Base-by-base conservation (phyloP, 2,888 invertebrate species). In the Brachyopa scutellaris region DNA sequence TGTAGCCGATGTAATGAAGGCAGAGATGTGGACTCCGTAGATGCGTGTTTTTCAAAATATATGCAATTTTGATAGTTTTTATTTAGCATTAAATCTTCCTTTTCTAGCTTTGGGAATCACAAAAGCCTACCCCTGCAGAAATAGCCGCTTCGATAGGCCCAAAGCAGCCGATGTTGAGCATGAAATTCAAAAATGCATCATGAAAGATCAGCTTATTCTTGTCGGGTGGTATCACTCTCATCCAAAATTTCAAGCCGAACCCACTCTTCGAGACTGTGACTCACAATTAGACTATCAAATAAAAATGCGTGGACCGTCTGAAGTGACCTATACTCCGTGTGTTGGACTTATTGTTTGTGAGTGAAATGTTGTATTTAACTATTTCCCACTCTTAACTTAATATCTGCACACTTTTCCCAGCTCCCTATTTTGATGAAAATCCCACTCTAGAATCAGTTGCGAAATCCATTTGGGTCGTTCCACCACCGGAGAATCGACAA, bases 191-290 rank as follows among this genome's bases (percentile, higher is more conserved):
- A 94, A 95, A 88, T 93, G 94, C 69, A 96, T 98, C 90, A 95
- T 97, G 87, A 94, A 94, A 87, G 93, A 95, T 86, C 95, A 96
- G 64, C 92, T 97, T 36, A 93, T 94, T 2, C 91, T 98, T 6
- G 95, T 98, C 2, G 98, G 98, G 5, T 98, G 98, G 98, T 98
- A 98, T 91, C 98, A 98, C 90, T 97, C 97, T 7, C 98, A 98
- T 91, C 97, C 97, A 0, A 93, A 94, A 62, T 95, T 95, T 85
- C 95, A 96, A 66, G 95, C 97, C 0, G 95, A 97, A 86, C 98
- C 97, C 80, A 97, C 95, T 86, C 92, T 94, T 73, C 92, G 96
- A 62, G 98, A 99, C 89, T 95, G 98, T 70, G 97, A 98, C 88
- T 94, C 96, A 72, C 98, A 99, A 90, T 91, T 99, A 84, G 97